Conservation (phyloP, 2,113 vertebrate species). For the Zapus hudsonius region DNA sequence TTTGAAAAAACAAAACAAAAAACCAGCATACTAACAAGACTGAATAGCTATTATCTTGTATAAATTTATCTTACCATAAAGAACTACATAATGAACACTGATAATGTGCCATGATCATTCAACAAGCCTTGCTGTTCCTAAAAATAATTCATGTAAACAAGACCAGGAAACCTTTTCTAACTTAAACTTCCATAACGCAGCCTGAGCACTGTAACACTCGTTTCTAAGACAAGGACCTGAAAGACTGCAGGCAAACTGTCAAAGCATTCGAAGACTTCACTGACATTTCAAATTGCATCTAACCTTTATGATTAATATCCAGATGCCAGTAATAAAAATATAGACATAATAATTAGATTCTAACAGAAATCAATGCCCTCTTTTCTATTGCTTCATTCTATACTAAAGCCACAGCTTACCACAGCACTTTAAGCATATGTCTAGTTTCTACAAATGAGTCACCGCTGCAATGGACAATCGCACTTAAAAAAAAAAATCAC, state of each 20-base stretch:
- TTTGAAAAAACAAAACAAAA: background rate
- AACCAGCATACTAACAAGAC: conserved; percentile 14
- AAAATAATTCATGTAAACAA: conserved; percentile 49
- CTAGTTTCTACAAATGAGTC: background rate
- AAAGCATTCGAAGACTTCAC: conserved; percentile 45
- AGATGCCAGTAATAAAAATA: conserved; percentile 46
- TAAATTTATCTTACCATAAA: conserved; percentile 11
- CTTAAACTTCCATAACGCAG: conserved; percentile 26
- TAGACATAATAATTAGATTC: conserved; percentile 39
- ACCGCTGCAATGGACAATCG: background rate
- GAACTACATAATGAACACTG: conserved; percentile 25
- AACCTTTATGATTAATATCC: conserved; percentile 27
- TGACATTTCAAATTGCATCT: conserved; percentile 52
- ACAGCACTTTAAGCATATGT: background rate
- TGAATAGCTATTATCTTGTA: background rate
- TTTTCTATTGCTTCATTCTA: conserved; percentile 33
- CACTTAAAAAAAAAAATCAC: conserved; percentile 36
- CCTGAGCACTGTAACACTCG: background rate
- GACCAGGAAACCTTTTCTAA: conserved; percentile 49
- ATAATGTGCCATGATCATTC: conserved; percentile 23
- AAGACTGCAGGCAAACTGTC: conserved; percentile 4
- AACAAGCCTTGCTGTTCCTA: background rate
- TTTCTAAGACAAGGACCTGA: conserved; percentile 36
- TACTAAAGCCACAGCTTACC: background rate
- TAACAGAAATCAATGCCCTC: conserved; percentile 27